These are phyloP conservation scores for Achatina immaculata DNA, from an alignment of 1,140 invertebrate genomes.

Conservation along the genomic window DNA sequence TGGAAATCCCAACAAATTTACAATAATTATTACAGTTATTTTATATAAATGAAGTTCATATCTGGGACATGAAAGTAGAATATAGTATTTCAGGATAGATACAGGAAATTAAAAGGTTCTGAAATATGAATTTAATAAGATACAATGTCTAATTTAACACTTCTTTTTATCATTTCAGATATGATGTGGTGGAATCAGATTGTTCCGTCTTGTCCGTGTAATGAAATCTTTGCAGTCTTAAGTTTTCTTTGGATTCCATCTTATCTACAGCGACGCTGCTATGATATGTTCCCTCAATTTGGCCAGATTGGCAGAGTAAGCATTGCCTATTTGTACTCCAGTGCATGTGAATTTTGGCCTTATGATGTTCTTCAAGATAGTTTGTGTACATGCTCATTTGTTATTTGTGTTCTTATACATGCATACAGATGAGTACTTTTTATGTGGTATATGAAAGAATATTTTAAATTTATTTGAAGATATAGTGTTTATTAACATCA, in stretches of 20 bases:
- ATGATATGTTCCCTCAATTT: neutral
- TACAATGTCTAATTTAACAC: neutral
- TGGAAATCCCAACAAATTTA: neutral
- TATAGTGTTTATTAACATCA: too few relatives aligned
- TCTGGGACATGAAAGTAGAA: neutral
- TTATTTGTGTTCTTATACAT: neutral
- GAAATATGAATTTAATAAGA: neutral
- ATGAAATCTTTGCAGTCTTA: neutral
- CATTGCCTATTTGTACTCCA: neutral
- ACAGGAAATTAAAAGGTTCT: neutral
- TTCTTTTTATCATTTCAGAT: neutral
- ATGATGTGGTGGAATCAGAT: neutral
- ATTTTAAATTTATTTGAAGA: too few relatives aligned
- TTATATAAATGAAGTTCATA: neutral
- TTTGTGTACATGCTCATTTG: neutral
- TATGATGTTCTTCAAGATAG: neutral
- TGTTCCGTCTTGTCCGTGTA: slow-evolving; percentile 4
- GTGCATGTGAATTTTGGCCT: neutral
- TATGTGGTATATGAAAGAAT: too few relatives aligned
- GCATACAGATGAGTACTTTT: neutral
- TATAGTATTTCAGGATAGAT: neutral
- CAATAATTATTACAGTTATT: neutral
- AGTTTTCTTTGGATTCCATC: neutral
- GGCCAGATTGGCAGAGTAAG: slow-evolving; percentile 11
- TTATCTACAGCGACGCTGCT: neutral